Evolutionary conservation across 2,113 vertebrate species (phyloP).

Genomic region (Pluvianellus socialis): DNA sequence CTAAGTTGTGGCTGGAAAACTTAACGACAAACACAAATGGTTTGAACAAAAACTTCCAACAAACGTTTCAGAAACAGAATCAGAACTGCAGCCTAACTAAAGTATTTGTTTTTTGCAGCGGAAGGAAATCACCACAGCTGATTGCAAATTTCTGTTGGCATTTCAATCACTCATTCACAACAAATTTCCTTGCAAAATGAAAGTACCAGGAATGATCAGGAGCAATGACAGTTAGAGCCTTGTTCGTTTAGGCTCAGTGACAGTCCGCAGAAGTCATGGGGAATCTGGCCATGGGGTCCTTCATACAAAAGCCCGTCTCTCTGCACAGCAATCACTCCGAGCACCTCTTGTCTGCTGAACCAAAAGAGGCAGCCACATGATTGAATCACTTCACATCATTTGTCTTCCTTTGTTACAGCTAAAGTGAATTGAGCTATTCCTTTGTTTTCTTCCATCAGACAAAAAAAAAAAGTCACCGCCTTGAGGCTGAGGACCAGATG

Average conservation of each 20-base stretch:
- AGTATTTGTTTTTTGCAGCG: neutral
- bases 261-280: neutral
- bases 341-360: neutral
- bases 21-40: neutral
- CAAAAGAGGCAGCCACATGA: neutral
- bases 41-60: neutral
- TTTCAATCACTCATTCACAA: neutral
- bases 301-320: neutral
- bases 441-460: neutral
- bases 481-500: neutral
- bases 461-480: neutral
- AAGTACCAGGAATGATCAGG: neutral
- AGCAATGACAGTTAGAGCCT: neutral
- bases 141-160: neutral
- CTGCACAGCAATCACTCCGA: neutral
- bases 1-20: neutral
- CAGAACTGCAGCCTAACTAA: neutral
- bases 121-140: neutral
- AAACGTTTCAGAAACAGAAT: neutral
- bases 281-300: neutral
- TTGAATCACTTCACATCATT: neutral
- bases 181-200: neutral
- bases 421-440: neutral
- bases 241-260: rapidly evolving
- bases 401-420: neutral